phyloP scores from a whole-genome alignment of 2,113 vertebrate species.

The Phaethornis superciliosus region DNA sequence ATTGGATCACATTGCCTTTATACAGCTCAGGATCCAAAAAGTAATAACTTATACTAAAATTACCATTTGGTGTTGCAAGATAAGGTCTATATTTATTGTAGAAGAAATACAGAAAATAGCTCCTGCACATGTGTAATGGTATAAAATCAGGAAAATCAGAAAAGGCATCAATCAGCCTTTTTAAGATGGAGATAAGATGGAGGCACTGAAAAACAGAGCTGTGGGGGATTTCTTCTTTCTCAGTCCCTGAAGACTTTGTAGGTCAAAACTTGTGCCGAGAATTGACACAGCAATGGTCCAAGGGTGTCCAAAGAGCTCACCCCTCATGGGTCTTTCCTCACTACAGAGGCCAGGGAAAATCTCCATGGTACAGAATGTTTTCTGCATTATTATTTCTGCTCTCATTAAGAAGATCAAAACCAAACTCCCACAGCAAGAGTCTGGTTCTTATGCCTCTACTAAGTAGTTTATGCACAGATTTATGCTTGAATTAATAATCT shows the following conservation, averaged over 20 bases:
- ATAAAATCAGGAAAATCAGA: background rate
- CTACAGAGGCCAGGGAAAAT: background rate
- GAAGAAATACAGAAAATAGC: background rate
- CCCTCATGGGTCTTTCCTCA: background rate
- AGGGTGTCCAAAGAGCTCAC: background rate
- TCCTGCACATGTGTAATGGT: background rate
- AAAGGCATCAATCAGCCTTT: background rate
- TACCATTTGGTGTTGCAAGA: background rate
- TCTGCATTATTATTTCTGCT: background rate
- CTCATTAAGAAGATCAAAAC: background rate
- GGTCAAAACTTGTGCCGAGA: background rate
- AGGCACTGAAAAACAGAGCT: background rate
- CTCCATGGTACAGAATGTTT: accelerated
- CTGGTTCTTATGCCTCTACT: background rate
- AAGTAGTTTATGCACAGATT: background rate
- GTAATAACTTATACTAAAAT: background rate
- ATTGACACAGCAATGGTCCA: background rate
- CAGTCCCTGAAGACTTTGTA: background rate
- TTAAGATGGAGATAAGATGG: background rate
- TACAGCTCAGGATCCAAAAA: background rate
- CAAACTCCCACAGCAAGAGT: background rate
- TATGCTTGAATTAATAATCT: background rate
- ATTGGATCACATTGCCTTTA: background rate
- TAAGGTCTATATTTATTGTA: background rate
- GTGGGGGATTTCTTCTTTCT: background rate